Evolutionary conservation across 2,888 invertebrate species (phyloP), one percentile per base, ranked within the genome.

Genomic region (Polietes domitor): DNA sequence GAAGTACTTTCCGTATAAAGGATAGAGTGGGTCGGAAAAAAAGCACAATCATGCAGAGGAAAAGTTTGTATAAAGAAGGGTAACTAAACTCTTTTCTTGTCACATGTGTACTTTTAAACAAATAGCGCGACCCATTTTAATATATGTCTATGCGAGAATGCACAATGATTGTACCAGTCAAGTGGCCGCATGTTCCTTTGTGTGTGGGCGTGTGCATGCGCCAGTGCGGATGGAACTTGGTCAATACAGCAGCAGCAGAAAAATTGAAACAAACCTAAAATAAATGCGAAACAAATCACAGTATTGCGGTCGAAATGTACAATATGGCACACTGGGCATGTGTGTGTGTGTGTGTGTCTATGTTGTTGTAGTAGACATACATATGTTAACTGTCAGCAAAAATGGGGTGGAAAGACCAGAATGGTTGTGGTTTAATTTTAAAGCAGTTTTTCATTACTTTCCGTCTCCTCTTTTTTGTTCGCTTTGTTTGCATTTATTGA

Each of bases 271-370:
- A 47, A 72, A 72, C n/a, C 63, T 24, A 75, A 55, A 72, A 77
- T 58, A 68, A 84, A 84, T 84, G 80, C 28, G 77, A 80, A 80
- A 84, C 81, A 81, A 84, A 81, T 84, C 84, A 76, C 81, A 37
- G 81, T n/a, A 84, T 73, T 76, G 78, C 55, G 77, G 74, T 80
- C 53, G 19, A 71, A 81, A 63, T 81, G 81, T 65, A 84, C 81
- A 80, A 78, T 80, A 58, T 65, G 53, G 1, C 12, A 10, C 41
- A 58, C 24, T 26, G 26, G 4, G 37, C 2, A 58, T 15, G 26
- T 26, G 15, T 10, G 10, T 15, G 12, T 24, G 24, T 58, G 4
- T 26, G 58, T 58, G 15, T 26, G 15, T 58, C 6, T 58, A 41
- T 68, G 68, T 68, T 58, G 1, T 37, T 78, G 68, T 32, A 32